Evolutionary conservation across 2,113 vertebrate species (phyloP).

Genomic region (Oostethus manadensis): DNA sequence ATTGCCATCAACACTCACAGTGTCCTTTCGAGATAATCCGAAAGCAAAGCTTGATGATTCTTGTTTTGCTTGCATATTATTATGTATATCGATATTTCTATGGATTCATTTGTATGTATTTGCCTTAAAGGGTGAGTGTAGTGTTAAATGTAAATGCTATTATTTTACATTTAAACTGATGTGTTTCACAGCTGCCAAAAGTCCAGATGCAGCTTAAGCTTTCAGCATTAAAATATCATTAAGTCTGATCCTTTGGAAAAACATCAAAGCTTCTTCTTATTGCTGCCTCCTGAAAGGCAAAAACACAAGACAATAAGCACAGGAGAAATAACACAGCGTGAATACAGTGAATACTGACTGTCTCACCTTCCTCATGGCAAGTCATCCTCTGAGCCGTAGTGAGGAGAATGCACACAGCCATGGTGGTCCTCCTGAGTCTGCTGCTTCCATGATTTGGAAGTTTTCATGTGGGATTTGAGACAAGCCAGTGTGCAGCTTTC

Average conservation of each 20-base stretch:
- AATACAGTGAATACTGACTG: slow-evolving; percentile 74
- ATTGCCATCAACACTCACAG: slow-evolving; percentile 9
- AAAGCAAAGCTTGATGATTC: slow-evolving; percentile 2
- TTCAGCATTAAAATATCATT: slow-evolving; percentile 6
- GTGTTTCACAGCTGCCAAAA: slow-evolving; percentile 12
- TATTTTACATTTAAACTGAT: slow-evolving; percentile 5
- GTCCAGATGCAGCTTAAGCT: slow-evolving; percentile 36
- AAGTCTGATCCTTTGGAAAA: slow-evolving; percentile 10
- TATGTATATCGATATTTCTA: not conserved
- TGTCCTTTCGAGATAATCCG: slow-evolving; percentile 8
- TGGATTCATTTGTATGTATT: slow-evolving; percentile 1
- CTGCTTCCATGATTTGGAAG: slow-evolving; percentile 20
- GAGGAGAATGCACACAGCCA: slow-evolving; percentile 93
- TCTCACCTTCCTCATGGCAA: slow-evolving; percentile 86
- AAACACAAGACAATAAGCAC: not conserved
- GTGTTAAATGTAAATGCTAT: slow-evolving; percentile 5
- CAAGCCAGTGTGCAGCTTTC: slow-evolving; percentile 5
- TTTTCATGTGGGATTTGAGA: not conserved
- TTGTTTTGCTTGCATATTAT: slow-evolving; percentile 9
- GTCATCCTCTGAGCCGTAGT: slow-evolving; percentile 77
- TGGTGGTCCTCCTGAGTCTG: slow-evolving; percentile 89
- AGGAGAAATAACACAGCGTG: not conserved
- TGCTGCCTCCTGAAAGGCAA: slow-evolving; percentile 33
- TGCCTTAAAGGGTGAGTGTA: not conserved
- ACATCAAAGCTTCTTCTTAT: slow-evolving; percentile 14